Evolutionary conservation across 2,113 vertebrate species (phyloP), one percentile per base, ranked within the genome.

Genomic region (Atherinomorus stipes): DNA sequence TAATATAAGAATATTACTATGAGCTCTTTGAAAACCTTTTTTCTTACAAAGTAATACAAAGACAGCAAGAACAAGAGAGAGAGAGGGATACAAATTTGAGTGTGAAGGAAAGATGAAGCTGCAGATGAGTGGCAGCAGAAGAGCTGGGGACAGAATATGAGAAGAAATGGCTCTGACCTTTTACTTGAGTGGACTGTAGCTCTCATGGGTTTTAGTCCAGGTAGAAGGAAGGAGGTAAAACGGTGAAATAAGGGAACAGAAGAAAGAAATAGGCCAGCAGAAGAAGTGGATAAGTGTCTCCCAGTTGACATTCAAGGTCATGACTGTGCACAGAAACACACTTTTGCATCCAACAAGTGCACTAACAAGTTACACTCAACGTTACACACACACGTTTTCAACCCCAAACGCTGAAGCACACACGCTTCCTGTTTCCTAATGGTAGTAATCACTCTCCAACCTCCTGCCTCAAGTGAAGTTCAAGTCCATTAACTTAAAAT

Each of bases 161-260:
- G 77, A 78, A 75, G 68, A 88, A 89, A 89, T 87, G 63, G 61
- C 52, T 81, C 74, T 89, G 89, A 91, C 91, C 91, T 92, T 91
- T 89, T 81, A 75, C 69, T 80, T 80, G 77, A 92, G 90, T 91
- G 88, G 84, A 78, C 74, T 23, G 71, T 5, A 40, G 69, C 76
- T 88, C 86, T 89, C 69, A 15, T 53, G 77, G 82, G 82, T 74
- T 88, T 89, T 72, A 82, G 68, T 78, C 71, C 23, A 77, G 83
- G 85, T 78, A 73, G 77, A 74, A 52, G 37, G 22, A 61, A 42
- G 38, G 51, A 67, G 74, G 80, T 76, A 71, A 90, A 85, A 78
- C 76, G 80, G 76, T 74, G 66, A 83, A 85, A 87, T 85, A 74
- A 75, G 85, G 66, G 69, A 78, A 40, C 2, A 1, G 59, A 74